phyloP scores from a whole-genome alignment of 2,888 invertebrate genomes.

The Troides helena region DNA sequence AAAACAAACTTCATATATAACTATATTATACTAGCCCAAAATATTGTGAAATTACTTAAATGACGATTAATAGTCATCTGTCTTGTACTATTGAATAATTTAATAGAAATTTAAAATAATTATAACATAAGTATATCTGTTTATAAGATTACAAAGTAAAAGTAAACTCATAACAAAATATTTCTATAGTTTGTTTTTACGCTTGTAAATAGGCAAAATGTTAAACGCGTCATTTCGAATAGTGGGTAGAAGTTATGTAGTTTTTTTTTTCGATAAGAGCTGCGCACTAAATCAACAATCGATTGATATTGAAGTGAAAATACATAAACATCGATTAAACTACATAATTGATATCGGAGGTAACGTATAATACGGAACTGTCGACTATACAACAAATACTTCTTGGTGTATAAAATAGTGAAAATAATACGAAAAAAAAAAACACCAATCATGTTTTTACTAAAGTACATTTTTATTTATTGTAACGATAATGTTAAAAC shows the following conservation, averaged over 20 bases:
- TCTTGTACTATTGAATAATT: too few relatives aligned
- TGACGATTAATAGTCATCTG: too few relatives aligned
- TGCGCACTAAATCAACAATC: conserved; percentile 29
- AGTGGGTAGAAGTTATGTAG: conserved; percentile 31
- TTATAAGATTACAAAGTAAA: too few relatives aligned
- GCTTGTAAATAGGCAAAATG: not conserved
- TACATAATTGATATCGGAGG: not conserved
- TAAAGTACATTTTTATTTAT: too few relatives aligned
- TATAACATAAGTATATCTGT: too few relatives aligned
- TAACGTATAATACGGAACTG: not conserved
- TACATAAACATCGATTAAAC: not conserved
- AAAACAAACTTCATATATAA: too few relatives aligned
- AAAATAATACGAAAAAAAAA: not conserved
- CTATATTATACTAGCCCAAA: too few relatives aligned
- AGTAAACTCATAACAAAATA: too few relatives aligned
- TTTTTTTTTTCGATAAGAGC: conserved; percentile 29
- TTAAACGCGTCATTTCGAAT: not conserved
- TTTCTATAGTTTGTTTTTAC: not conserved
- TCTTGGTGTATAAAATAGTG: not conserved
- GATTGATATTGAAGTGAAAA: conserved; percentile 19
- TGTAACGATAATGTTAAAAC: conserved; percentile 1
- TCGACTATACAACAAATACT: not conserved
- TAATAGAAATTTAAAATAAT: too few relatives aligned
- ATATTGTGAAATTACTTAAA: too few relatives aligned
- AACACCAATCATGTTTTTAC: not conserved